These are phyloP conservation scores for Taurulus bubalis DNA, from an alignment of 2,113 vertebrate genomes.

Conservation along the genomic window DNA sequence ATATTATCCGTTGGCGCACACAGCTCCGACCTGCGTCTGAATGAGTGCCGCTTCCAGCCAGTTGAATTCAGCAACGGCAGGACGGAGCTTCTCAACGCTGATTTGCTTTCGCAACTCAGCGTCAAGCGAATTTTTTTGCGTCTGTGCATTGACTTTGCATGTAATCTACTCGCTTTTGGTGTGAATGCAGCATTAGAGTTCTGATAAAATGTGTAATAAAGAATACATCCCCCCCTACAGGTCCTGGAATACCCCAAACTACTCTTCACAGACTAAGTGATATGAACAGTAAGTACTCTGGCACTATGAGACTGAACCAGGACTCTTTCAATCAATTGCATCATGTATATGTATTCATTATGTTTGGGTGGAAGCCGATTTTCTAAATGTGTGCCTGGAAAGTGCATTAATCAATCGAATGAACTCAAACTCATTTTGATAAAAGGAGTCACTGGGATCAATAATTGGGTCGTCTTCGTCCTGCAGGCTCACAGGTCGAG, in stretches of 20 bases:
- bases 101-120: too few species aligned
- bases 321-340: conserved; percentile 16
- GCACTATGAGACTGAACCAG: neutral
- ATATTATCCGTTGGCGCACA: too few species aligned
- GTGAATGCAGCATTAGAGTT: too few species aligned
- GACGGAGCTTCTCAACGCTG: too few species aligned
- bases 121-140: too few species aligned
- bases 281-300: conserved; percentile 74
- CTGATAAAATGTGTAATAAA: neutral
- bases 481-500: too few species aligned
- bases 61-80: too few species aligned
- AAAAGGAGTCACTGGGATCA: neutral
- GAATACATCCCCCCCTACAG: conserved; percentile 40
- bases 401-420: conserved; percentile 12
- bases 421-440: neutral
- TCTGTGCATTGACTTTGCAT: too few species aligned
- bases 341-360: conserved; percentile 12
- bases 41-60: too few species aligned
- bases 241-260: conserved; percentile 79
- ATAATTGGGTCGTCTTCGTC: neutral
- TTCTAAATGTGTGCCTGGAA: neutral
- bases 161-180: too few species aligned
- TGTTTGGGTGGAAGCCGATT: neutral
- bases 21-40: too few species aligned
- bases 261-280: conserved; percentile 74